A percentile compares a stretch with the other conserved stretches of the same genome.
phyloP scores from a whole-genome alignment of 1,140 invertebrate species.

The Drosophila lacertosa region DNA sequence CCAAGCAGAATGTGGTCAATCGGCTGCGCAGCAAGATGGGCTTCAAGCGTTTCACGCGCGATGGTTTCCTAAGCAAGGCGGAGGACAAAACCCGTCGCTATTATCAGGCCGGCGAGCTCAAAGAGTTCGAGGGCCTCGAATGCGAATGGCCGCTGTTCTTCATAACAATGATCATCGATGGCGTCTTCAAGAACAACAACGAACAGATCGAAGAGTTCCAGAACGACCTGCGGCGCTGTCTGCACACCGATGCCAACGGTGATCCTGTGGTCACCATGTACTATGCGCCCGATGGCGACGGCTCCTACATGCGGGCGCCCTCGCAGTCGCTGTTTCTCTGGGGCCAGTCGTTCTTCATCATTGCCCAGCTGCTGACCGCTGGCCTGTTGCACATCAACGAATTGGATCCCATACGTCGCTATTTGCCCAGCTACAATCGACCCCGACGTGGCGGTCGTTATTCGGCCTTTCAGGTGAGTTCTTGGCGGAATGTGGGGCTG shows the following conservation, averaged over 20 bases:
- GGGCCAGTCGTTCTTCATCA: constrained; percentile 98
- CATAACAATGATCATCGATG: constrained; percentile 97
- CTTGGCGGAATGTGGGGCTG: neutral
- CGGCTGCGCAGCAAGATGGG: constrained; percentile 96
- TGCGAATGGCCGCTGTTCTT: constrained; percentile 99
- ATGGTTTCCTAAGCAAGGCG: constrained; percentile 95
- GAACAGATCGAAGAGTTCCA: constrained; percentile 97
- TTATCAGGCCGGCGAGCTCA: constrained; percentile 87
- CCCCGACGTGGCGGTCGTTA: constrained; percentile 95
- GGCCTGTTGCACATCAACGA: constrained; percentile 97
- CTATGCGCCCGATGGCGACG: constrained; percentile 92
- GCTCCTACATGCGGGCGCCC: constrained; percentile 78
- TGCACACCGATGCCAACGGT: constrained; percentile 91
- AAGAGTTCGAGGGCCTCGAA: constrained; percentile 98
- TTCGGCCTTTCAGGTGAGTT: constrained; percentile 96
- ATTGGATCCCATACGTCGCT: constrained; percentile 96
- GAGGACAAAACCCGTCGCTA: constrained; percentile 90
- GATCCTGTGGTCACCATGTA: constrained; percentile 94
- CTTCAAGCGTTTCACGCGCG: constrained; percentile 97
- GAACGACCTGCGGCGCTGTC: constrained; percentile 90
- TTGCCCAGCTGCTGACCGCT: constrained; percentile 95
- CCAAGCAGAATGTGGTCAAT: constrained; percentile 94
- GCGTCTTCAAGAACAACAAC: constrained; percentile 94
- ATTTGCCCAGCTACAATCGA: constrained; percentile 97
- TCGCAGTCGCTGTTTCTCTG: constrained; percentile 88